phyloP scores from a whole-genome alignment of 2,113 vertebrate species.

The Pelvicachromis taeniatus region DNA sequence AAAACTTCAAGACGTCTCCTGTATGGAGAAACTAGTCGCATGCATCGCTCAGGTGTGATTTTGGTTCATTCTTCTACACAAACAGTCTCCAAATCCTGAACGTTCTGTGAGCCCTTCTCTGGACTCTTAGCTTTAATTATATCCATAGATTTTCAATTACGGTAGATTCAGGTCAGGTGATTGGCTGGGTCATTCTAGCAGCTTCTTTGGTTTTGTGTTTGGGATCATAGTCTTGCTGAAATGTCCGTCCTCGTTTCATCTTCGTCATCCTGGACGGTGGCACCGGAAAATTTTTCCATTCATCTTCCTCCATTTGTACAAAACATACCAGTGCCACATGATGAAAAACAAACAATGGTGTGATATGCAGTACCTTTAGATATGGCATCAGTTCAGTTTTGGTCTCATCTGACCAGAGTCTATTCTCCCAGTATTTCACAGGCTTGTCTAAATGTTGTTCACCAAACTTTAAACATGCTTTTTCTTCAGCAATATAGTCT shows the following conservation, averaged over 20 bases:
- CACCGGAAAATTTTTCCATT: background rate
- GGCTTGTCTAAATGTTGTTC: background rate
- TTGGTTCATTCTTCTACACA: no score
- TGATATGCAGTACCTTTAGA: background rate
- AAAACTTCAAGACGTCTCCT: no score
- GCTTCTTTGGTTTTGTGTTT: no score
- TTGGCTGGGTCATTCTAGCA: no score
- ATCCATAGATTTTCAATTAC: no score
- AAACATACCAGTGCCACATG: background rate
- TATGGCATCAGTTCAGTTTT: no score
- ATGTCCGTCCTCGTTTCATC: background rate
- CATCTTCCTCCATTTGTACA: background rate
- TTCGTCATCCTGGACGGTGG: background rate
- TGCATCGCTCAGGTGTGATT: no score
- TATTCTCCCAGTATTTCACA: background rate
- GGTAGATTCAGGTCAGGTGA: no score
- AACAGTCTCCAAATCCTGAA: no score
- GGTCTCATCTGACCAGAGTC: background rate
- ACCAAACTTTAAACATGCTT: background rate
- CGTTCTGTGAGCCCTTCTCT: no score
- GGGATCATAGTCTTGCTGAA: background rate
- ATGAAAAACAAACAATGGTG: background rate
- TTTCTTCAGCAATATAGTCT: background rate
- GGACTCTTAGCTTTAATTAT: no score
- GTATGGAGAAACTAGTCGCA: no score